These are phyloP conservation scores for Tetramorium alpestre DNA, from an alignment of 1,140 invertebrate species.

Conservation along the genomic window DNA sequence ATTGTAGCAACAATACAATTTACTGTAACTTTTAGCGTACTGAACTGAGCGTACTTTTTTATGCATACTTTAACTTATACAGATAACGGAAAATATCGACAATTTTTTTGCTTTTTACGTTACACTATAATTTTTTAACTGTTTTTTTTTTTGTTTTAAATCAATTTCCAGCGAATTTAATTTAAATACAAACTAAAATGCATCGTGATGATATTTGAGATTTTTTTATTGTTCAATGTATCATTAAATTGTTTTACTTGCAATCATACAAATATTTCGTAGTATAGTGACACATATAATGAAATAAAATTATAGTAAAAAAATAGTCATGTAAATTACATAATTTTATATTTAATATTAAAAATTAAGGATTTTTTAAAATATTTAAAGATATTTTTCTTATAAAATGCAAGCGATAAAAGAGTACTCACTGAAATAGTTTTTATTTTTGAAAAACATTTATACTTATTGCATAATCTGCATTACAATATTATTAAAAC, in stretches of 20 bases:
- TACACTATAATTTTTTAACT: not conserved
- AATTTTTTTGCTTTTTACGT: not conserved
- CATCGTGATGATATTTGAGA: not conserved
- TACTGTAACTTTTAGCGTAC: not conserved
- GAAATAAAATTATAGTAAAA: not conserved
- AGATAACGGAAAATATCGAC: not conserved
- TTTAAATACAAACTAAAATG: not conserved
- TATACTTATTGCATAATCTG: not conserved
- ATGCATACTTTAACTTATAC: not conserved
- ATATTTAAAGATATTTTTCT: not conserved
- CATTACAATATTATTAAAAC: not conserved
- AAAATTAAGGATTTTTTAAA: not conserved
- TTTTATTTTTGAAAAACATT: not conserved
- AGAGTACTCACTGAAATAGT: not conserved
- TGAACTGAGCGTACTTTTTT: not conserved
- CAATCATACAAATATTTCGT: not conserved
- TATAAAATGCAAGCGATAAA: not conserved
- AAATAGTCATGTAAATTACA: not conserved
- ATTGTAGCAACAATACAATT: not conserved
- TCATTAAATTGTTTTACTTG: not conserved
- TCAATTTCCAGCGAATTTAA: not conserved
- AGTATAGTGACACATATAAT: not conserved
- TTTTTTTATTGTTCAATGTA: not conserved
- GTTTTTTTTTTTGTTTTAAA: not conserved
- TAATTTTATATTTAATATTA: conserved; percentile 18